phyloP scores from a whole-genome alignment of 2,113 vertebrate genomes.

The Otolemur garnettii region DNA sequence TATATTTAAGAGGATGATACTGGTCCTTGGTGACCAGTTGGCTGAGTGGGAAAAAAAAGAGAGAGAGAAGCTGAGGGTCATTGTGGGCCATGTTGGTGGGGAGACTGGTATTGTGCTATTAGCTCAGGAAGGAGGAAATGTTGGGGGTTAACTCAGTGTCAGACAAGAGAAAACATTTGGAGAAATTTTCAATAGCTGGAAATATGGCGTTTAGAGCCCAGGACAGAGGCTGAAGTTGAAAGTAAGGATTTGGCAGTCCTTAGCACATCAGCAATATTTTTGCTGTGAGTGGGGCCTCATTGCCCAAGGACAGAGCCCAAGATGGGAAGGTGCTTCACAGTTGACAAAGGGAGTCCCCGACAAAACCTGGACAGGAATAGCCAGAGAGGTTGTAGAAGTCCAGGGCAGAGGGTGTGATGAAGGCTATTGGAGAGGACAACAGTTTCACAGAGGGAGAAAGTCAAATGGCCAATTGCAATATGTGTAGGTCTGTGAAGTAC shows the following conservation, averaged over 20 bases:
- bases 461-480: background rate
- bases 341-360: background rate
- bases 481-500: background rate
- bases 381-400: background rate
- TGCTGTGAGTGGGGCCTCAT: background rate
- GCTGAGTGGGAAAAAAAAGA: background rate
- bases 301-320: background rate
- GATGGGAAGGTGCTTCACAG: background rate
- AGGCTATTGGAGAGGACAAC: background rate
- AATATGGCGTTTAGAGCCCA: background rate
- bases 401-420: background rate
- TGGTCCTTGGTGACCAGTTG: background rate
- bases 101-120: background rate
- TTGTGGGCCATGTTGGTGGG: background rate
- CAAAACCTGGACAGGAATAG: background rate
- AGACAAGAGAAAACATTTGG: background rate
- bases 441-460: background rate
- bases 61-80: background rate
- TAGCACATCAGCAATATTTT: background rate
- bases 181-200: background rate
- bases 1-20: background rate
- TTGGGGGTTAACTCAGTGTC: background rate
- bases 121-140: background rate
- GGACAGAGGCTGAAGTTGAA: background rate
- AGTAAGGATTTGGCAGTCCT: background rate